Base-by-base conservation (phyloP, 2,888 invertebrate genomes). In the Anoplius nigerrimus region DNA sequence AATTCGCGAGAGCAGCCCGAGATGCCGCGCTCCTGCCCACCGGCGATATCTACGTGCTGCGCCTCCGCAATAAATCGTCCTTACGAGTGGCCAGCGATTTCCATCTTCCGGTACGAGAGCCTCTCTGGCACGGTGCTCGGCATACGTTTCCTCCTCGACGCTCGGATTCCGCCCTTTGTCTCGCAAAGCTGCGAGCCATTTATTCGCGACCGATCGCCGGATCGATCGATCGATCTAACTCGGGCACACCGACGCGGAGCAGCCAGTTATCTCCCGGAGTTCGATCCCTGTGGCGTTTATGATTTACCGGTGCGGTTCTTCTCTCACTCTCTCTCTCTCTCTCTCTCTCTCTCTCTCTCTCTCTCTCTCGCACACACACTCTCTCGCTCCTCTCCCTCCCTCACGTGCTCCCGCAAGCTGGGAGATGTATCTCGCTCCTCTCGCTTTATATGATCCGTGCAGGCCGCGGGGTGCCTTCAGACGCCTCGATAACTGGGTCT, bases 231-330 rank as follows among this genome's bases (percentile, higher is more conserved):
- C 34, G 34, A 34, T 34, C 62, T 59, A 62, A 64, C 62, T 60
- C 69, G 67, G 71, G 68, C 64, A 34, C 34, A 34, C 34, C 34
- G 34, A 34, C 34, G 34, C 34, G 34, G 34, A 34, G 34, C 34
- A 34, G 68, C 70, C 74, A 76, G 66, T 75, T 75, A 71, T 76
- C 75, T 75, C 78, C 74, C 66, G 66, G 67, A 60, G 74, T 68
- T 73, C 70, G 76, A 76, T 75, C 76, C 80, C 76, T 57, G 75
- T 74, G 77, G 81, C 75, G 76, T 76, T 80, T 84, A 82, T 80
- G 80, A 82, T 82, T 82, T 80, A 82, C 69, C 64, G 71, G 53
- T 69, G 73, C 71, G 45, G 55, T 58, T 69, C 56, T 48, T 62
- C 61, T 48, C 57, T n/a, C n/a, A n/a, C 67, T 72, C 61, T 57